Evolutionary conservation across 2,888 invertebrate species (phyloP).

Genomic region (Linyphia triangularis): DNA sequence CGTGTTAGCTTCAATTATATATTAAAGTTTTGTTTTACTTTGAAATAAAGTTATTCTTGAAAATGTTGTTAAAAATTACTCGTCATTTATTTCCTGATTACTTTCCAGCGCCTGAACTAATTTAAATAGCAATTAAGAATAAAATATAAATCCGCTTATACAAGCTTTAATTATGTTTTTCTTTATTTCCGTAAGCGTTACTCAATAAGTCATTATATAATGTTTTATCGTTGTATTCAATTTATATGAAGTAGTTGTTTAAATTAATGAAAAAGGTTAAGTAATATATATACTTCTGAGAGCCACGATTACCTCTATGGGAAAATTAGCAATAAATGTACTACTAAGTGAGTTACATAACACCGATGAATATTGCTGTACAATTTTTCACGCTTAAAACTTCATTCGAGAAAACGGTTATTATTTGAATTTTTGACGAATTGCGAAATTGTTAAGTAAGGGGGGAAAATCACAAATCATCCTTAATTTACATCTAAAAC

Average conservation of each 20-base stretch:
- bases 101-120: no score
- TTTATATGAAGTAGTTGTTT: not conserved
- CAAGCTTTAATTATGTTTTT: no score
- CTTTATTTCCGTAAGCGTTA: no score
- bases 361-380: not conserved
- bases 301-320: not conserved
- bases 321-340: not conserved
- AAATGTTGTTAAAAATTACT: no score
- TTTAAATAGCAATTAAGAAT: no score
- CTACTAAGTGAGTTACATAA: not conserved
- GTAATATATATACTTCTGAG: not conserved
- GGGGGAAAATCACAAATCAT: not conserved
- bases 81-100: no score
- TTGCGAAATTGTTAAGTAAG: not conserved
- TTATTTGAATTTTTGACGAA: not conserved
- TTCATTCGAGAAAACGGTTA: not conserved
- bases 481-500: not conserved
- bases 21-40: no score
- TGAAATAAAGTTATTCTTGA: no score
- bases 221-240: not conserved
- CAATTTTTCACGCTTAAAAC: not conserved
- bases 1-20: no score
- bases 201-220: no score
- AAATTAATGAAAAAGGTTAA: not conserved
- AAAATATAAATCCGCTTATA: no score